Evolutionary conservation across 2,113 vertebrate genomes (phyloP).

Genomic region (Elephantulus edwardii): DNA sequence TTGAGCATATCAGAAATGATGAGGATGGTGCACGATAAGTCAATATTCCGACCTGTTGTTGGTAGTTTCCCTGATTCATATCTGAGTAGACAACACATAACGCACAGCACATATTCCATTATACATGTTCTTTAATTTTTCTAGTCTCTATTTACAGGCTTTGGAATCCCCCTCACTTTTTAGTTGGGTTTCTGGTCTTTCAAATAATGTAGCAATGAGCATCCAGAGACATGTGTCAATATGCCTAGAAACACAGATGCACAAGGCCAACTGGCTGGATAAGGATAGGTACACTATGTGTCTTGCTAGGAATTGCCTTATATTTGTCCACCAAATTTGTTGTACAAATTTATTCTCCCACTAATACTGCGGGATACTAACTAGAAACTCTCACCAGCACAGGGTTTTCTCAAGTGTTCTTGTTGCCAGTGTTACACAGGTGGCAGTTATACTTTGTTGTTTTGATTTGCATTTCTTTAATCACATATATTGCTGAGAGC

Average conservation of each 20-base stretch:
- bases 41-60: too few species aligned
- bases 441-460: neutral
- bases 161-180: neutral
- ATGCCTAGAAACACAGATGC: neutral
- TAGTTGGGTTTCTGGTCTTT: neutral
- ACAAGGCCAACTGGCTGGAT: neutral
- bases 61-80: too few species aligned
- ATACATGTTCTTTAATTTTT: neutral
- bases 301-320: neutral
- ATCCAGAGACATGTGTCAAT: neutral
- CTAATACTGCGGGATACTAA: rapidly evolving
- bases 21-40: too few species aligned
- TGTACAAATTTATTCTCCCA: neutral
- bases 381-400: neutral
- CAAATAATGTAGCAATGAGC: neutral
- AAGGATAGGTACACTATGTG: neutral
- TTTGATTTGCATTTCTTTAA: slow-evolving; percentile 30
- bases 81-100: too few species aligned
- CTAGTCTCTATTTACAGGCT: neutral
- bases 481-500: too few species aligned
- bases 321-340: neutral
- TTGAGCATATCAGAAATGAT: too few species aligned
- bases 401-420: neutral
- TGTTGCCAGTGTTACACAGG: neutral
- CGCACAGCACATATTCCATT: too few species aligned